Evolutionary conservation across 2,888 invertebrate genomes (phyloP).

Genomic region (Rhimphoctona megacephalus): DNA sequence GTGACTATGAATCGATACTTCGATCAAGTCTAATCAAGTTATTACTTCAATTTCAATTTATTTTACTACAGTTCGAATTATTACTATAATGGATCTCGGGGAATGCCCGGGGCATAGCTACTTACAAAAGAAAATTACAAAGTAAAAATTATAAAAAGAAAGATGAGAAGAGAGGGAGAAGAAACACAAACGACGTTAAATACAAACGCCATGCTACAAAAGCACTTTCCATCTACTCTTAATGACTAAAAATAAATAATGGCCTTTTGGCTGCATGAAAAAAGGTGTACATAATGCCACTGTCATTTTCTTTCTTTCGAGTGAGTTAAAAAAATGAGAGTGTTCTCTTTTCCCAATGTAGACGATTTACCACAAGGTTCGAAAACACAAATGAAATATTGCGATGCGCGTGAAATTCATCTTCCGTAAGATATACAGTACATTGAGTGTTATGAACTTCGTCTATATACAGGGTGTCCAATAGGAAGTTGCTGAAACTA

Average conservation of each 20-base stretch:
- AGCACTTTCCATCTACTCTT: constrained; percentile 11
- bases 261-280: neutral
- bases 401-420: neutral
- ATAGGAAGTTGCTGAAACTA: too few species aligned
- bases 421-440: neutral
- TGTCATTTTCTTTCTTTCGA: neutral
- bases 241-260: constrained; percentile 16
- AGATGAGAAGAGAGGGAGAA: neutral
- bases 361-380: neutral
- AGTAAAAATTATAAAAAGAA: neutral
- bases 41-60: neutral
- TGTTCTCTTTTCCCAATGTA: neutral
- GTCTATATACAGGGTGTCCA: neutral
- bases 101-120: neutral
- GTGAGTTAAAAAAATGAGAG: constrained; percentile 17
- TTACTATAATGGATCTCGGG: neutral
- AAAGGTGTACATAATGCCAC: neutral
- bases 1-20: neutral
- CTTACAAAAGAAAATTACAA: neutral
- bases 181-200: neutral
- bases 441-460: neutral
- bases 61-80: neutral
- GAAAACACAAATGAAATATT: constrained; percentile 4
- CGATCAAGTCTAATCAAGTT: neutral
- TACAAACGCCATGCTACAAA: neutral